Percentiles rank a stretch among this genome's conserved stretches.
Conservation (phyloP, 2,797 vertebrate genomes). For the Arrhamphus sclerolepis region DNA sequence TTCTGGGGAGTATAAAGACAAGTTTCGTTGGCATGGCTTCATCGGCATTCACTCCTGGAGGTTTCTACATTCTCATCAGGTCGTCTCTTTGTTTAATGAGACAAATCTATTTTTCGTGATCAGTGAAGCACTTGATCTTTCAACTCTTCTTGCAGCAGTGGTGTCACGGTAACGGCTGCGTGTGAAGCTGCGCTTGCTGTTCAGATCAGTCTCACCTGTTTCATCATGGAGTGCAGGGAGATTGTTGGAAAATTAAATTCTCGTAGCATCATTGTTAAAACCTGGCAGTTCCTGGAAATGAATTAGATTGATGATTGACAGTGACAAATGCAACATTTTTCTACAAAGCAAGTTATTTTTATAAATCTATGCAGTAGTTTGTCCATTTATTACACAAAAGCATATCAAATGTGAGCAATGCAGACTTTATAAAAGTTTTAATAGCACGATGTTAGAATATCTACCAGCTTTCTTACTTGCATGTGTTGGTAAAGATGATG, state of each 20-base stretch:
- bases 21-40: neutral
- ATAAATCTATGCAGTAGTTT: neutral
- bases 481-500: slow-evolving; percentile 95
- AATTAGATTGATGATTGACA: neutral
- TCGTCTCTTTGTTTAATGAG: no score
- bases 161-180: neutral
- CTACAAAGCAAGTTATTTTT: neutral
- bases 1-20: slow-evolving; percentile 75
- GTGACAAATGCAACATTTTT: neutral
- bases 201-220: slow-evolving; percentile 83
- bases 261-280: slow-evolving; percentile 95
- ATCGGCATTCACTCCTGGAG: neutral
- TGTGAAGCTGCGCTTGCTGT: neutral
- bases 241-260: slow-evolving; percentile 88
- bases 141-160: no score
- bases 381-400: no score
- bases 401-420: neutral
- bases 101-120: no score
- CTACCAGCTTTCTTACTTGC: slow-evolving; percentile 86
- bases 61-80: neutral
- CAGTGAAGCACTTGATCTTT: no score
- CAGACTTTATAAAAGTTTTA: neutral
- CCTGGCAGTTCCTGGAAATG: slow-evolving; percentile 87
- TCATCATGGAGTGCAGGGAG: slow-evolving; percentile 97
- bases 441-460: neutral